Percentiles rank a stretch among this genome's conserved stretches.
Conservation (phyloP, 2,888 invertebrate species). For the Hirtodrosophila confusa region DNA sequence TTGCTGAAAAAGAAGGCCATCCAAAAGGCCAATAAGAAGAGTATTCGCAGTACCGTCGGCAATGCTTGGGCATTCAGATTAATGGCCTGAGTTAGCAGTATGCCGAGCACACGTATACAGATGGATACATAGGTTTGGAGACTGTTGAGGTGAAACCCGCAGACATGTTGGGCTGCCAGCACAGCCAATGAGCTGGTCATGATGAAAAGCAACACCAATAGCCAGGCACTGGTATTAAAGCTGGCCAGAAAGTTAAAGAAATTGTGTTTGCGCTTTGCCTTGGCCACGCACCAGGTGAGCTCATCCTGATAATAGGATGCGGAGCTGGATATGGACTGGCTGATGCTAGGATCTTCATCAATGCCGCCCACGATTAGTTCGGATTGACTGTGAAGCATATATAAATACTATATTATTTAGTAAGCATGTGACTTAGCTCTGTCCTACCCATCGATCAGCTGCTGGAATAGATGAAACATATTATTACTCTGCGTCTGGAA, state of each 20-base stretch:
- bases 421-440: neutral
- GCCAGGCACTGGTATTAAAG: conserved; percentile 60
- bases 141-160: conserved; percentile 21
- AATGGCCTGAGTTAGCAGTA: conserved; percentile 69
- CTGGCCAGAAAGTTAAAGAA: conserved; percentile 80
- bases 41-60: conserved; percentile 56
- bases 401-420: neutral
- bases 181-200: conserved; percentile 57
- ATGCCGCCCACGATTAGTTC: conserved; percentile 83
- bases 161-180: conserved; percentile 49
- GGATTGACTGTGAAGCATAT: conserved; percentile 61
- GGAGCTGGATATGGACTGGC: conserved; percentile 78
- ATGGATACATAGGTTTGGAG: conserved; percentile 53
- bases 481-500: conserved; percentile 76
- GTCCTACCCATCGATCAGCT: conserved; percentile 80
- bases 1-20: conserved; percentile 78
- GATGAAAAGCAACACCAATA: conserved; percentile 61
- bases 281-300: conserved; percentile 83
- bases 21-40: conserved; percentile 64
- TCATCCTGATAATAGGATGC: conserved; percentile 83
- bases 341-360: conserved; percentile 82
- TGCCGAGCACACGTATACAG: conserved; percentile 59
- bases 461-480: conserved; percentile 79
- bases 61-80: conserved; percentile 30
- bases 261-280: conserved; percentile 71